Base-by-base conservation (phyloP, 1,140 invertebrate species). In the Drosophila lacteicornis region DNA sequence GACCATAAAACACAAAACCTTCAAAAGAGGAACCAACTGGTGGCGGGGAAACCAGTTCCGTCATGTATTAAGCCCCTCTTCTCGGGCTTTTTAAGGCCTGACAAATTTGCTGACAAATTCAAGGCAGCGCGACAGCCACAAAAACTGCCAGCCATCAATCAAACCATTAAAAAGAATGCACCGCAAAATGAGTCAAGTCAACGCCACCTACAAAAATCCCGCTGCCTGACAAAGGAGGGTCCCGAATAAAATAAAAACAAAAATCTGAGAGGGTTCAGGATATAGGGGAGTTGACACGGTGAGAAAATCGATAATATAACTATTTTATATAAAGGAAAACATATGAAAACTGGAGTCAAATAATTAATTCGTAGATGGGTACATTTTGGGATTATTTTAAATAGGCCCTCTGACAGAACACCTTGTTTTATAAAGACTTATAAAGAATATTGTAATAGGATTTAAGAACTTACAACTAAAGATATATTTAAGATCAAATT, bases 81-180 rank as follows among this genome's bases (percentile, higher is more conserved):
- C 42, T 15, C 47, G 65, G 79, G 66, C 3, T 53, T 51, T 13
- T 68, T 55, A 68, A 70, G 63, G 63, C 67, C 83, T 87, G 84
- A 88, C 84, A 88, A 87, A 87, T 87, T 88, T 84, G 84, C 84
- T 88, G 84, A 88, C 84, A 88, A 88, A 88, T 88, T 84, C 84
- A 88, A 88, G 81, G 84, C 85, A 87, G 75, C 75, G 75, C 82
- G 49, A 82, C 75, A 79, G 76, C 82, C 67, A 61, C 69, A 61
- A 79, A 55, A 86, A 3, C 69, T 86, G 82, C 82, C 80, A 87
- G 86, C 79, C 85, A 90, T 90, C 85, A 90, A 90, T 90, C 85
- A 90, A 91, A 70, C 79, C 86, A 90, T 90, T 90, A 90, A 90
- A 90, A 90, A 75, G 84, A 88, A 88, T 88, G 84, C 84, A 84